Percentiles rank a stretch among this genome's conserved stretches.
phyloP scores from a whole-genome alignment of 2,888 invertebrate species.

The Eupithecia abbreviata region DNA sequence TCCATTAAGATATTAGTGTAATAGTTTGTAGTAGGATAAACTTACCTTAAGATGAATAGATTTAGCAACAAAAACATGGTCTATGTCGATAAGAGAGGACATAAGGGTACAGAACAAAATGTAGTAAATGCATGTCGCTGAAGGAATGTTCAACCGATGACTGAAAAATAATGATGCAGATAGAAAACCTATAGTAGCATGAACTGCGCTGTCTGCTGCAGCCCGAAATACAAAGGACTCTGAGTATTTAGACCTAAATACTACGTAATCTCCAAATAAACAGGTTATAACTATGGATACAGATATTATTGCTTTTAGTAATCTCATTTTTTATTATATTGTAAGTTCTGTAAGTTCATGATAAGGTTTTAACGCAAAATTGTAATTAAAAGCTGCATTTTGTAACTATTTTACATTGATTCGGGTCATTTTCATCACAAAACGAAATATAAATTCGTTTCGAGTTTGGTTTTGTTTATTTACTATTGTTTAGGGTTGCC shows the following conservation, averaged over 20 bases:
- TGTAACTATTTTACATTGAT: conserved; percentile 1
- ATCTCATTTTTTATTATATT: conserved; percentile 54
- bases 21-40: neutral
- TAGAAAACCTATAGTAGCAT: conserved; percentile 64
- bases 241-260: conserved; percentile 69
- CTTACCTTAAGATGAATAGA: conserved; percentile 70
- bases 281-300: conserved; percentile 56
- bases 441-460: neutral
- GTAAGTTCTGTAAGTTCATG: neutral
- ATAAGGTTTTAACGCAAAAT: neutral
- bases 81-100: conserved; percentile 70
- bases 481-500: neutral
- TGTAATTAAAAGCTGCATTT: neutral
- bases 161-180: conserved; percentile 68
- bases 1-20: neutral
- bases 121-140: conserved; percentile 53
- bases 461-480: neutral
- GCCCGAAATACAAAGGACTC: conserved; percentile 63
- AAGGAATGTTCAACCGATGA: conserved; percentile 53
- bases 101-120: conserved; percentile 64
- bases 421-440: neutral
- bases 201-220: conserved; percentile 62
- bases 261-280: conserved; percentile 67
- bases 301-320: conserved; percentile 55
- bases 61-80: conserved; percentile 71